Evolutionary conservation across 2,113 vertebrate genomes (phyloP).

Genomic region (Pithys albifrons): DNA sequence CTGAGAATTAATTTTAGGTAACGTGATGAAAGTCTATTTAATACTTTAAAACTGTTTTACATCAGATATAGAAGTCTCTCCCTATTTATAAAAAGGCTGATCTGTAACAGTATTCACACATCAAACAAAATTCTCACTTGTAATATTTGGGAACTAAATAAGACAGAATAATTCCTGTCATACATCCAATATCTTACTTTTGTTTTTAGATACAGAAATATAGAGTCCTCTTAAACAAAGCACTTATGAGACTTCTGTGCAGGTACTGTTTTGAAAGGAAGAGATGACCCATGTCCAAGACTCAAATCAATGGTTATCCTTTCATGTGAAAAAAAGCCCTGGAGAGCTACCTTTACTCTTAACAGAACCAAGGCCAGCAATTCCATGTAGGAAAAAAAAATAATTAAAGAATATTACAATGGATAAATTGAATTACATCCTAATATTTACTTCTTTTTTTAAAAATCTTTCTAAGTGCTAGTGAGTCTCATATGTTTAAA

Average conservation of each 20-base stretch:
- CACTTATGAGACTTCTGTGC: background rate
- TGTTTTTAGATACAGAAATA: background rate
- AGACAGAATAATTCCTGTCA: background rate
- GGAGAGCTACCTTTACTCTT: background rate
- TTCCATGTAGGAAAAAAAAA: background rate
- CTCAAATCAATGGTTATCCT: background rate
- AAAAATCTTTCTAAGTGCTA: background rate
- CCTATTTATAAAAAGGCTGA: background rate
- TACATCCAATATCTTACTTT: rapidly evolving
- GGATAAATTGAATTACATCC: background rate
- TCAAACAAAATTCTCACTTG: background rate
- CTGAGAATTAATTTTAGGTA: background rate
- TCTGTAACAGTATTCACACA: background rate
- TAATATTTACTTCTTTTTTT: background rate
- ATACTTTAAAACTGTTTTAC: background rate
- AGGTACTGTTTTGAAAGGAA: background rate
- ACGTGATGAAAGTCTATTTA: rapidly evolving
- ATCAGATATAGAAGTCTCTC: background rate
- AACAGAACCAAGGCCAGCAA: background rate
- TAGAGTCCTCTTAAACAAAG: background rate
- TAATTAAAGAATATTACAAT: background rate
- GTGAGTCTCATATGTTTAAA: background rate
- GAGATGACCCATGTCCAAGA: background rate
- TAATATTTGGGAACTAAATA: background rate
- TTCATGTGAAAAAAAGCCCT: background rate